phyloP scores from a whole-genome alignment of 2,888 invertebrate genomes.

The Eudasyphora cyanicolor region DNA sequence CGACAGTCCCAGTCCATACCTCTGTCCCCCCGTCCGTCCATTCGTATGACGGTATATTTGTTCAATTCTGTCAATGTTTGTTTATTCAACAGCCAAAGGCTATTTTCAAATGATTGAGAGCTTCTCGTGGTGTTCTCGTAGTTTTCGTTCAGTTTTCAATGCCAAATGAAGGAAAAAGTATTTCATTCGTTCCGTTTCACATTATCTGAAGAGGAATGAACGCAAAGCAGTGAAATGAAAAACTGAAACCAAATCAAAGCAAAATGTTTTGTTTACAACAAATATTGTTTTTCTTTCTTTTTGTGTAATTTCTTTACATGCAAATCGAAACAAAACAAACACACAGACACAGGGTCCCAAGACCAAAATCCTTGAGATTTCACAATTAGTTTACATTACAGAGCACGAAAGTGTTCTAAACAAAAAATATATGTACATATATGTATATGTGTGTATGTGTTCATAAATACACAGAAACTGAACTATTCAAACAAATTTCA shows the following conservation, averaged over 20 bases:
- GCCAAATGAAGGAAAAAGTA: slow-evolving; percentile 62
- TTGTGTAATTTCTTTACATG: slow-evolving; percentile 35
- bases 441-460: neutral
- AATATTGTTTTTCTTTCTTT: slow-evolving; percentile 38
- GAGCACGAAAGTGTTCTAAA: slow-evolving; percentile 25
- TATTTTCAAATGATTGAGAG: slow-evolving; percentile 37
- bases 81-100: slow-evolving; percentile 44
- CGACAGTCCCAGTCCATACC: neutral
- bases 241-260: slow-evolving; percentile 11
- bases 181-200: slow-evolving; percentile 17
- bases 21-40: neutral
- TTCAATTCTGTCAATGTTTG: slow-evolving; percentile 44
- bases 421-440: neutral
- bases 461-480: too few species aligned
- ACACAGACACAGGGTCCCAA: too few species aligned
- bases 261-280: slow-evolving; percentile 53
- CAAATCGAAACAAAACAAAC: slow-evolving; percentile 46
- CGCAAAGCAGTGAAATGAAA: slow-evolving; percentile 14
- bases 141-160: slow-evolving; percentile 52
- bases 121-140: too few species aligned
- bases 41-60: slow-evolving; percentile 2
- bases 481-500: slow-evolving; percentile 9
- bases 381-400: slow-evolving; percentile 50
- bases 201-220: slow-evolving; percentile 31
- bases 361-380: slow-evolving; percentile 52